A percentile compares a stretch with the other conserved stretches of the same genome.
Conservation (phyloP, 2,888 invertebrate species). For the Campopleginae sp. region DNA sequence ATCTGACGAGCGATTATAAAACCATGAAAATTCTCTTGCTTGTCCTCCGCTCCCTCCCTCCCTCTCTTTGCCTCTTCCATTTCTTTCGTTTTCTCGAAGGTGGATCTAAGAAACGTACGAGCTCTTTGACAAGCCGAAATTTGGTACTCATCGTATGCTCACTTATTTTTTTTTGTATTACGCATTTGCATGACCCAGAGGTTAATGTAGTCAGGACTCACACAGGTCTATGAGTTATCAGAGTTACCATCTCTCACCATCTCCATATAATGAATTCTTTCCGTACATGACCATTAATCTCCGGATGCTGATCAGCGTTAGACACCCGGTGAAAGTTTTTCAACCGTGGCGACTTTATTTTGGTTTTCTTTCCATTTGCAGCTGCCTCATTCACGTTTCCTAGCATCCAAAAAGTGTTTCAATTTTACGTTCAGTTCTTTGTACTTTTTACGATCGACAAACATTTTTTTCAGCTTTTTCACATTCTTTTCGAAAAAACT, state of each 20-base stretch:
- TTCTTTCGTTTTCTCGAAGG: background rate
- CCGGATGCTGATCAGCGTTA: slow-evolving; percentile 26
- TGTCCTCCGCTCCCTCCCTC: background rate
- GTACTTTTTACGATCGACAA: background rate
- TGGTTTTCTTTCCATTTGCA: slow-evolving; percentile 14
- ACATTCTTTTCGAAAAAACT: background rate
- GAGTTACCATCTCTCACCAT: slow-evolving; percentile 26
- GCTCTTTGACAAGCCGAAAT: background rate
- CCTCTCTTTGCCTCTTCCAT: background rate
- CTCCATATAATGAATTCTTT: slow-evolving; percentile 53
- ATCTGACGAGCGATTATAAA: background rate
- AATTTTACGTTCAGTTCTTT: background rate
- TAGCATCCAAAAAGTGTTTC: background rate
- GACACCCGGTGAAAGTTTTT: slow-evolving; percentile 61
- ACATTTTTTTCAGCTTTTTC: background rate
- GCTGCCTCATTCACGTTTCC: background rate
- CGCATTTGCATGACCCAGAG: slow-evolving; percentile 14
- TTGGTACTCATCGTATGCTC: background rate
- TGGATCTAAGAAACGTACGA: background rate
- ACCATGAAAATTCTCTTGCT: background rate
- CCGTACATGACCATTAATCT: slow-evolving; percentile 13
- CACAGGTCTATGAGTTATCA: slow-evolving; percentile 7
- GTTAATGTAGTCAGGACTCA: slow-evolving; percentile 5
- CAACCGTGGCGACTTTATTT: slow-evolving; percentile 12
- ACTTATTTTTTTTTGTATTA: slow-evolving; percentile 31